Base-by-base conservation (phyloP, 2,113 vertebrate species). In the Cavia aperea region DNA sequence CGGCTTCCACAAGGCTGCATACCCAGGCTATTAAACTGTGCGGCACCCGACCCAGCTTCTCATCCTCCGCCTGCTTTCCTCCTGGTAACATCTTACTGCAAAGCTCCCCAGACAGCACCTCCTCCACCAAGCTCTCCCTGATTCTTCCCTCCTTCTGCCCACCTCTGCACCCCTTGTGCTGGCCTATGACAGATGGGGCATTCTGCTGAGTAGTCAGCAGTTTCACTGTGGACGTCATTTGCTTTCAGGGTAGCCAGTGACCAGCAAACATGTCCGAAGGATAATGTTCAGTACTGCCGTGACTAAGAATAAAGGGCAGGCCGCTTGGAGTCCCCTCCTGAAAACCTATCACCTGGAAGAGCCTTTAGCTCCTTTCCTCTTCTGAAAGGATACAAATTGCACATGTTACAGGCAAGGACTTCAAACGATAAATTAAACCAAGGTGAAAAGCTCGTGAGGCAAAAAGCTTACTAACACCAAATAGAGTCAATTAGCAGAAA, bases 361-460 rank as follows among this genome's bases (percentile, higher is more conserved):
- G 70, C 18, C 65, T 12, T 60, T 51, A 86, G 62, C 43, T 82
- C 56, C 86, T 92, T 88, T 83, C 73, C 63, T 72, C 51, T 95
- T 87, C 68, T 86, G 29, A 95, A 93, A 89, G 13, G 46, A 91
- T 16, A 56, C 70, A 89, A 49, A 93, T 4, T 88, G n/a, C 81
- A 88, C 90, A 31, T 51, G 33, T 33, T 49, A 86, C 10, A 72
- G 70, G 92, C 49, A 88, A 56, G 83, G 82, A 62, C 86, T 93
- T n/a, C 33, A 93, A 62, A 88, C 43, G 85, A 81, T 39, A 91
- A 91, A 91, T 79, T 77, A 93, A 87, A 93, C 70, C 16, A 85
- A 92, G 58, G 43, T 87, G 86, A 88, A 92, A 93, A 94, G 82
- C 68, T 81, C 70, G 60, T n/a, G 79, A 86, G 77, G 89, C 90